A percentile compares a stretch with the other conserved stretches of the same genome.
Conservation (phyloP, 2,888 invertebrate species). For the Meteorus colon region DNA sequence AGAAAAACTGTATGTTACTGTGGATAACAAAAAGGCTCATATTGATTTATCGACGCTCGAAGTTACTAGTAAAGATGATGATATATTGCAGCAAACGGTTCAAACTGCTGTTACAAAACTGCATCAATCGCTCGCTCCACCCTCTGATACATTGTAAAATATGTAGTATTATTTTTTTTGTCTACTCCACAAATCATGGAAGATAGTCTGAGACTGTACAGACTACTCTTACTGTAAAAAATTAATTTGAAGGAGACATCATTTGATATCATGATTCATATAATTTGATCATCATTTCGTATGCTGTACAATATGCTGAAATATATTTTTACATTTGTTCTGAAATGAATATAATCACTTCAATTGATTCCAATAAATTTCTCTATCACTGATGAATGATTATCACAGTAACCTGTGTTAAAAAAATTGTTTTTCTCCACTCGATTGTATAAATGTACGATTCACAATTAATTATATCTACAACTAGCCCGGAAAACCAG, state of each 20-base stretch:
- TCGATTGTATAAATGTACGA: not conserved
- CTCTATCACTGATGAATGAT: not conserved
- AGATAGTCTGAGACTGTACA: not conserved
- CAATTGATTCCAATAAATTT: not conserved
- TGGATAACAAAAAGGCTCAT: conserved; percentile 88
- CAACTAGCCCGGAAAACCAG: not conserved
- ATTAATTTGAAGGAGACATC: not conserved
- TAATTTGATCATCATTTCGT: not conserved
- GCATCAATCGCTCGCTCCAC: conserved; percentile 85
- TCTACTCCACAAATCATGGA: not conserved
- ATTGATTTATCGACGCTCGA: conserved; percentile 88
- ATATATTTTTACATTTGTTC: not conserved
- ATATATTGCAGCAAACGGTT: conserved; percentile 86
- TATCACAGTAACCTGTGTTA: not conserved
- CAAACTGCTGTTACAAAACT: conserved; percentile 89
- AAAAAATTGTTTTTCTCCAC: not conserved
- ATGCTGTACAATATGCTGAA: conserved; percentile 13
- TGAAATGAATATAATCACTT: conserved; percentile 5
- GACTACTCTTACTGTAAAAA: not conserved
- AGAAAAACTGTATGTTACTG: conserved; percentile 88
- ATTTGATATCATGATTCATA: not conserved
- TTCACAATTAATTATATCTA: not conserved
- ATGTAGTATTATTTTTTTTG: not conserved
- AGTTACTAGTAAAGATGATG: conserved; percentile 88
- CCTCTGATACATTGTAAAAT: conserved; percentile 64